Base-by-base conservation (phyloP, 1,140 invertebrate species). In the Sminthurides bifidus region DNA sequence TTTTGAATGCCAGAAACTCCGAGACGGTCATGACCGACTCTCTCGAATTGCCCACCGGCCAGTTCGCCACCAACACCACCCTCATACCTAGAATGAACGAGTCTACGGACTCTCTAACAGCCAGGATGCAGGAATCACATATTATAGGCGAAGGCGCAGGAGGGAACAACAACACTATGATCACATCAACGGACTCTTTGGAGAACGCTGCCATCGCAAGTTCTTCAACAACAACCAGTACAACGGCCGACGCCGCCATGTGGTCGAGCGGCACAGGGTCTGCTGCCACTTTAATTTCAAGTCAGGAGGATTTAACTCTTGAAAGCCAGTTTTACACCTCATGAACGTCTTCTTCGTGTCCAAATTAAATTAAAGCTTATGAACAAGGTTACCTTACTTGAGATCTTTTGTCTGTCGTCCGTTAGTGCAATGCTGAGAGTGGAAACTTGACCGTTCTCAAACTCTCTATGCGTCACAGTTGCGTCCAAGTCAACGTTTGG, bases 171-270 rank as follows among this genome's bases (percentile, higher is more conserved):
- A 53, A 43, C 15, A 40, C 52, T 12, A 58, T 59, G 56, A 73
- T 78, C 33, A 73, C 77, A 0, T 79, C 80, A 33, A 76, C 76
- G 2, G 81, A 82, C 66, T 81, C 79, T 0, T 64, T 82, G 15
- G 80, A 82, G 60, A 38, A 77, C 0, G 75, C 68, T 44, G 57
- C 52, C 17, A 23, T 38, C 15, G n/a, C 50, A 14, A 52, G 56
- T 59, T 60, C 51, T 14, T 61, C 59, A 58, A 61, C 64, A 59
- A 46, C 49, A 14, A 62, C 60, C 14, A 56, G 54, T 44, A 61
- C 53, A 0, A 46, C 37, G n/a, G 55, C 56, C n/a, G 63, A 60
- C 51, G 60, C 56, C 31, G 59, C 59, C 12, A 64, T 58, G 59
- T 61, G 56, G 53, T 61, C 54, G 12, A 58, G 56, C 50, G 56